These are phyloP conservation scores for Lanius collurio DNA, from an alignment of 2,113 vertebrate genomes.

Conservation along the genomic window DNA sequence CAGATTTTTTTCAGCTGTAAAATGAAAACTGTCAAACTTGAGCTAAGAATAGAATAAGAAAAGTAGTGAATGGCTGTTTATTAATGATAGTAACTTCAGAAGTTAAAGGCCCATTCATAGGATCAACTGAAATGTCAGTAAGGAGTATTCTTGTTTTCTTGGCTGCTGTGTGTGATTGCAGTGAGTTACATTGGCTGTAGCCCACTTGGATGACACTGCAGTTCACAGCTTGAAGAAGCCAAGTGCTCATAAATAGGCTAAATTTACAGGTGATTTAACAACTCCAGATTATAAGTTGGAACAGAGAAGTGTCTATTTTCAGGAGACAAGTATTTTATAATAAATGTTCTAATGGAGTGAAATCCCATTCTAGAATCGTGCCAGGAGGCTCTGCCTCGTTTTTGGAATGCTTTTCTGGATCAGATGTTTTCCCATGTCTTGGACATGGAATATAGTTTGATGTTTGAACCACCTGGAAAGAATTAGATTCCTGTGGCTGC, in stretches of 20 bases:
- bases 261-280: slow-evolving; percentile 44
- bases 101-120: background rate
- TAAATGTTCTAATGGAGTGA: background rate
- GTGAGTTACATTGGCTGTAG: background rate
- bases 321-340: background rate
- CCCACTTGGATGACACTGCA: slow-evolving; percentile 35
- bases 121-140: background rate
- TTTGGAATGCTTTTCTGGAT: slow-evolving; percentile 28
- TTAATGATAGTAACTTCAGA: background rate
- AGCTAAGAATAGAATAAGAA: background rate
- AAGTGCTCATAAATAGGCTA: slow-evolving; percentile 6
- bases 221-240: slow-evolving; percentile 46
- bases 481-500: slow-evolving; percentile 23
- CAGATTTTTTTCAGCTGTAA: background rate
- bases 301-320: background rate
- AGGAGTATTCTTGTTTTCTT: background rate
- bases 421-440: background rate
- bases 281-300: background rate
- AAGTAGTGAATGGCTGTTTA: background rate
- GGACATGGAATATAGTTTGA: background rate
- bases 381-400: background rate
- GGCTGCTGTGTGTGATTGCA: background rate
- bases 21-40: background rate
- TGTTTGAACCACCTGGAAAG: slow-evolving; percentile 28
- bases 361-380: background rate